Evolutionary conservation across 1,140 invertebrate species (phyloP), one percentile per base, ranked within the genome.

Genomic region (Probaryconus sp.): DNA sequence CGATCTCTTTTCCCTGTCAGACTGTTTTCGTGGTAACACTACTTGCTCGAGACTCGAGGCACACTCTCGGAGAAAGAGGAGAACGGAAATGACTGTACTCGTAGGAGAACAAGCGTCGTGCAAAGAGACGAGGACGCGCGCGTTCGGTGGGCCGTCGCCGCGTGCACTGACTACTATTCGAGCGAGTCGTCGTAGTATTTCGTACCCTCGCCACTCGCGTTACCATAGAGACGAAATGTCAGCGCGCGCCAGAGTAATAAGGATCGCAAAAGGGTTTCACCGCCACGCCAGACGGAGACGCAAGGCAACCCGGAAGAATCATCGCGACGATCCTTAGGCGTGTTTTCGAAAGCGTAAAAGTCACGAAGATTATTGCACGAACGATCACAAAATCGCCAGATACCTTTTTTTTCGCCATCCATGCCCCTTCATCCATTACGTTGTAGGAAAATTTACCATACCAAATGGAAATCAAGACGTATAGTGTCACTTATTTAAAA

Each of bases 101-200:
- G 7, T 6, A n/a, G 1, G 20, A 35, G 30, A 21, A 5, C 4
- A 45, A 53, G 13, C 38, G 10, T 37, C 31, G 17, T 47, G 17
- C 30, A 37, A 50, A 3, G 5, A 30, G 20, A 17, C 16, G 40
- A 61, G 24, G 28, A 68, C 71, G 63, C 61, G 69, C 75, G 79
- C 80, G 78, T 79, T 69, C 82, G 70, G 47, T 64, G 55, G 51
- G 80, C 77, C 76, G 82, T 85, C 82, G 74, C 79, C 84, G 84
- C 84, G 83, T 85, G 80, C 79, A 86, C 84, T 85, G 83, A 83
- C 80, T 81, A 77, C 75, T 79, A 70, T 64, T 75, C 67, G 63
- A 64, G 50, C 53, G 64, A 65, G 56, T 48, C 56, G 56, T 48
- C 56, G 51, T 68, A 55, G 60, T 72, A 56, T 67, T 61, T 61